Base-by-base conservation (phyloP, 2,888 invertebrate species). In the Spialia ferax region DNA sequence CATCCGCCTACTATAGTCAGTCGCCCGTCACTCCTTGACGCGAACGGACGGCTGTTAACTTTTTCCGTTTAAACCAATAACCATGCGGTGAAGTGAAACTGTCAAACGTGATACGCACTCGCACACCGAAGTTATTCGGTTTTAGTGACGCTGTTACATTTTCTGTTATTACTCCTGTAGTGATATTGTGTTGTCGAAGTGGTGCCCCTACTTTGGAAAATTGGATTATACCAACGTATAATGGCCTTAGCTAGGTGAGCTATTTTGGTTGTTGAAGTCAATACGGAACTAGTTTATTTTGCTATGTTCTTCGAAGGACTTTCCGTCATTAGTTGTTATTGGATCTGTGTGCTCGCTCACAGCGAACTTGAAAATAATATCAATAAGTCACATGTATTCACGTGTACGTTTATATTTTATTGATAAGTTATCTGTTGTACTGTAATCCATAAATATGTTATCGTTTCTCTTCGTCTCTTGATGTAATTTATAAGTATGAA, bases 231-330 rank as follows among this genome's bases (percentile, higher is more conserved):
- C 91, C 87, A 91, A 88, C 86, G 89, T 88, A 93, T 91, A 87
- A 93, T 93, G 93, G 93, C 93, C 90, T 93, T 93, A 93, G 93
- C 93, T 89, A 93, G 93, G 93, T 93, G 87, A 93, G 93, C 88
- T 93, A 93, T 93, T 93, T 92, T 88, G 83, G 91, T 91, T 91
- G 91, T 87, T 92, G 87, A 84, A 90, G 90, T 91, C 91, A 91
- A 92, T 91, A 82, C 92, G 92, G 92, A 93, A 93, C 89, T 91
- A 87, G 87, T 90, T 88, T 89, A 86, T 88, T 90, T 90, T 88
- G 88, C 87, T 86, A 86, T 89, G 82, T 86, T 73, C 71, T 71
- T 72, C 88, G 88, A 90, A 88, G 89, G 88, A 89, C 86, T 85
- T 85, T 85, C 78, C 84, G 84, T 80, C 80, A 80, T 77, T 82